Evolutionary conservation across 2,113 vertebrate species (phyloP), one percentile per base, ranked within the genome.

Genomic region (Microcebus tavaratra): DNA sequence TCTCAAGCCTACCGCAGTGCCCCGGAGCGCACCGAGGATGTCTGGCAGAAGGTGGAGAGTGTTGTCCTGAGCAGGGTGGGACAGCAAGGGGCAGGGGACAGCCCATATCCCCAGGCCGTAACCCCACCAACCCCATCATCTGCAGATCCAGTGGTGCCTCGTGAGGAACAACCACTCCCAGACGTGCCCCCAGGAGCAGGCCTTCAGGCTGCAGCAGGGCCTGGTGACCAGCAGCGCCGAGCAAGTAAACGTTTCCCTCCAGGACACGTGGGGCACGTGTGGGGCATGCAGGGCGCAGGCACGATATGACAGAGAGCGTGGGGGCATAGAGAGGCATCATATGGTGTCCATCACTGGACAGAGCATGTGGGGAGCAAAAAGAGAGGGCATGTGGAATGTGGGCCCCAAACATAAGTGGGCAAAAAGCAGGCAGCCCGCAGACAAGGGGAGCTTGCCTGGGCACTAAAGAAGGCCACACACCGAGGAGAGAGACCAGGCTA

Each of bases 161-260:
- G 99, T 99, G 97, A 99, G 99, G 97, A 99, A 99, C 97, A 99
- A 99, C 97, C 99, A 99, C 97, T 99, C 99, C 4, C 99, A 99
- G 96, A 99, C 99, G 2, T 99, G 99, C 97, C 99, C 99, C 39
- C 99, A 99, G 98, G 98, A 99, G 9, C 99, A 99, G 98, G 99
- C 99, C 36, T 99, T 99, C 76, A 98, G 99, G n/a, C 98, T 99
- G 93, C 99, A 99, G 97, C 99, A 99, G 67, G 99, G 99, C 90
- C 98, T 99, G 95, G 99, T 99, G 94, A 99, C 99, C 95, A 99
- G 99, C 98, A 99, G 99, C 18, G 99, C 99, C 10, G 99, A 99
- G 98, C 99, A 99, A 99, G 99, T 99, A 98, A 96, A 97, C 93
- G 11, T 97, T 96, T 96, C 97, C 97, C 96, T 97, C 95, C 2